Conservation (phyloP, 2,113 vertebrate genomes). For the Garra rufa region DNA sequence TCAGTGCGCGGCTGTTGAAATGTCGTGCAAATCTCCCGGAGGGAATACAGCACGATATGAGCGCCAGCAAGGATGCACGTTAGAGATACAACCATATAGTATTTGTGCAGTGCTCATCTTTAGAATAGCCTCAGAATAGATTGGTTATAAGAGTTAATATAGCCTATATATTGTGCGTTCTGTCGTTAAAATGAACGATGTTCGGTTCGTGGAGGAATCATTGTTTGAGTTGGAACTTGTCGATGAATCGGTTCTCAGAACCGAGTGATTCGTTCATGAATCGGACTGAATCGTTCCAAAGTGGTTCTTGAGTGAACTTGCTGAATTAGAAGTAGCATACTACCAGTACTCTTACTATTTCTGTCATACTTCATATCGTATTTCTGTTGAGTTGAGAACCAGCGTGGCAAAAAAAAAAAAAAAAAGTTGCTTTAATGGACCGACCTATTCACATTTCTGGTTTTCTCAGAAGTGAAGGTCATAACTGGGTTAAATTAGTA, state of each 20-base stretch:
- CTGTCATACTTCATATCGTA: neutral
- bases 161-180: neutral
- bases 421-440: neutral
- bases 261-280: neutral
- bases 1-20: slow-evolving; percentile 63
- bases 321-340: neutral
- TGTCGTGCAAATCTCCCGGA: slow-evolving; percentile 60
- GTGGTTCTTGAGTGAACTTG: neutral
- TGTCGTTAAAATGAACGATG: neutral
- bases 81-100: neutral
- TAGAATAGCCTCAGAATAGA: neutral
- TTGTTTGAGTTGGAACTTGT: neutral
- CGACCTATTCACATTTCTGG: too few relatives aligned
- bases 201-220: neutral
- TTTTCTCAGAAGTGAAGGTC: too few relatives aligned
- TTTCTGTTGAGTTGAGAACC: neutral
- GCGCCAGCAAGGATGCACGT: slow-evolving; percentile 41
- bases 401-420: neutral
- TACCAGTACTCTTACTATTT: neutral
- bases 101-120: neutral
- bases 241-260: neutral
- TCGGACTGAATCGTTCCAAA: neutral
- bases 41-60: slow-evolving; percentile 53
- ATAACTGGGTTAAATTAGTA: too few relatives aligned
- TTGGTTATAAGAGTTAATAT: neutral